Conservation (phyloP, 1,140 invertebrate species). For the Delia radicum region DNA sequence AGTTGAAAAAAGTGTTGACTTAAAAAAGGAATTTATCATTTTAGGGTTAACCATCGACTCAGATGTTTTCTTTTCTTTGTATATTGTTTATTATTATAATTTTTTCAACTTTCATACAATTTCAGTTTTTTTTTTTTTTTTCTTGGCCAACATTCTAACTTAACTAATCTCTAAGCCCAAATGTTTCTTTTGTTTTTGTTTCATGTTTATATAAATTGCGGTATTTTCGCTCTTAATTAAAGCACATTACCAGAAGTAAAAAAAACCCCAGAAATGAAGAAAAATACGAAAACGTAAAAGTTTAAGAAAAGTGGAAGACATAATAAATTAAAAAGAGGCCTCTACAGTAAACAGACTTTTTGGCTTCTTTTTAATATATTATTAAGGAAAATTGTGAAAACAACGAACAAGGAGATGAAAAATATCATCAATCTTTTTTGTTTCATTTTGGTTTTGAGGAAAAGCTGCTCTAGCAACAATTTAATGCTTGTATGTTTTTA, state of each 20-base stretch:
- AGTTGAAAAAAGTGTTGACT: too few species aligned
- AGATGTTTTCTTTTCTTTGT: neutral
- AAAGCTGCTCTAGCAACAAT: neutral
- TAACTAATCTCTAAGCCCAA: neutral
- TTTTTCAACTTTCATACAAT: neutral
- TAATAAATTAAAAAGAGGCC: neutral
- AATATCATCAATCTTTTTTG: neutral
- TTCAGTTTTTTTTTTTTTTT: neutral
- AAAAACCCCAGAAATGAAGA: neutral
- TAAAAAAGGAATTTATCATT: too few species aligned
- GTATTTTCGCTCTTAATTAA: conserved; percentile 23
- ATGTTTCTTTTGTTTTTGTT: neutral
- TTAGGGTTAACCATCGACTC: too few species aligned
- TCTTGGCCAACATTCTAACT: neutral
- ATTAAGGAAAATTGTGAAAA: neutral
- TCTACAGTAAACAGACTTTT: neutral
- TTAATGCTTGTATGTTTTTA: neutral
- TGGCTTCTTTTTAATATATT: neutral
- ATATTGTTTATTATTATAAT: neutral
- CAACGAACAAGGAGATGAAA: neutral
- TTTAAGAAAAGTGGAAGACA: neutral
- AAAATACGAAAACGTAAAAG: neutral
- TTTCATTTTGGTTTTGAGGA: neutral
- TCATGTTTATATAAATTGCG: conserved; percentile 12
- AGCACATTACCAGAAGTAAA: conserved; percentile 14